Percentiles rank a stretch among this genome's conserved stretches.
phyloP scores from a whole-genome alignment of 2,113 vertebrate genomes.

The Illadopsis cleaveri region DNA sequence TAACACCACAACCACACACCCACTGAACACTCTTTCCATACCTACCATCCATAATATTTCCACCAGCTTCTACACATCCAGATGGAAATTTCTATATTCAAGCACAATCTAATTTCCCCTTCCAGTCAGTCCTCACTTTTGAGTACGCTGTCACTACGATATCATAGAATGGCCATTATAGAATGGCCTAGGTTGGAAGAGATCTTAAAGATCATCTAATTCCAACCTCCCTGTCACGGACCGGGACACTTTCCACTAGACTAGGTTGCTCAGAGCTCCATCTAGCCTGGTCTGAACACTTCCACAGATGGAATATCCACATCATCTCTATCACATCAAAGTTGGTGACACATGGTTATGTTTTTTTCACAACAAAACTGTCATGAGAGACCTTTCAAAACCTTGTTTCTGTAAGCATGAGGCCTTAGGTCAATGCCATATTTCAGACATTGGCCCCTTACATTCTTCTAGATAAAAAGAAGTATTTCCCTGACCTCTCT shows the following conservation, averaged over 20 bases:
- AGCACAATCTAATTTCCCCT: not conserved
- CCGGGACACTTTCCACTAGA: not conserved
- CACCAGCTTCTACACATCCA: not conserved
- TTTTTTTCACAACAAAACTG: not conserved
- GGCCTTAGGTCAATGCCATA: not conserved
- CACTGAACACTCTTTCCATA: not conserved
- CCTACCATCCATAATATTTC: not conserved
- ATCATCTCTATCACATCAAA: accelerated
- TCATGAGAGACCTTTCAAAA: not conserved
- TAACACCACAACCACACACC: not conserved
- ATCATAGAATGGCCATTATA: not conserved
- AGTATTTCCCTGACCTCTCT: not conserved
- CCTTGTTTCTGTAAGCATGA: not conserved
- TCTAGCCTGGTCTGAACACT: not conserved
- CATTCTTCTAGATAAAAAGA: not conserved
- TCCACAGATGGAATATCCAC: not conserved
- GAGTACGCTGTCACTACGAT: not conserved
- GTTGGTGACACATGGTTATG: not conserved
- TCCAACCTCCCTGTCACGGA: not conserved
- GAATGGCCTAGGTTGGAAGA: not conserved
- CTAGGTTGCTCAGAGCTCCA: not conserved
- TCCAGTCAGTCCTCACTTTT: not conserved
- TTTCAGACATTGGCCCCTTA: not conserved
- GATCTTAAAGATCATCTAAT: not conserved
- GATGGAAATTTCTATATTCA: not conserved